Base-by-base conservation (phyloP, 2,888 invertebrate genomes). In the Anagyrus pseudococci region DNA sequence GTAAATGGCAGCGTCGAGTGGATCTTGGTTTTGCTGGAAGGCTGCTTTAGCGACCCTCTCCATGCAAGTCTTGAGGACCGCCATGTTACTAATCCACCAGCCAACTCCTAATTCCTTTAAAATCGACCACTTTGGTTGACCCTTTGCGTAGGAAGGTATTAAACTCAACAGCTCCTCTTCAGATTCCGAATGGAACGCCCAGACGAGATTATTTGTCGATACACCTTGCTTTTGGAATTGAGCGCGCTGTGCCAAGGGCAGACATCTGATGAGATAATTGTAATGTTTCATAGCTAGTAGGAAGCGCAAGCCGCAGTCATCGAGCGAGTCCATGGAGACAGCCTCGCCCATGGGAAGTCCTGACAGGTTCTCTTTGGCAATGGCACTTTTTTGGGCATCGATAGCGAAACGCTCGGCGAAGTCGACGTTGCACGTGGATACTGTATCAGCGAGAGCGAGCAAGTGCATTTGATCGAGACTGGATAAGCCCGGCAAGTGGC, bases 381-480 rank as follows among this genome's bases (percentile, higher is more conserved):
- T 85, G 1, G 87, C 86, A 15, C 84, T 85, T 74, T 89, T 89
- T 1, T 89, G 88, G 0, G 88, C 85, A 61, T 84, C 84, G 23
- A 87, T 88, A 1, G 88, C 88, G 72, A 94, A 89, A 62, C 92
- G 84, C 77, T 94, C 94, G 0, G 94, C 93, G 74, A 94, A 89
- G 76, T 94, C 93, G 0, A 91, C 92, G 73, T 94, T 93, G 74
- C 94, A 95, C 0, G 94, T 95, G 0, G 96, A 93, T 0, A 99
- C 96, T 0, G 99, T 99, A 76, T 99, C 99, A 13, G 98, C 98
- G 64, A 99, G 82, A 1, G 99, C 99, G n/a, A 99, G 82, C 65
- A 99, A 85, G 82, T 99, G 99, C 98, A 99, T 99, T 82, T 99
- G 99, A 82, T 99, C 99, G 57, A 98, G 86, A 70, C 96, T 96